Conservation (phyloP, 1,140 invertebrate genomes). For the Lucilia sericata region DNA sequence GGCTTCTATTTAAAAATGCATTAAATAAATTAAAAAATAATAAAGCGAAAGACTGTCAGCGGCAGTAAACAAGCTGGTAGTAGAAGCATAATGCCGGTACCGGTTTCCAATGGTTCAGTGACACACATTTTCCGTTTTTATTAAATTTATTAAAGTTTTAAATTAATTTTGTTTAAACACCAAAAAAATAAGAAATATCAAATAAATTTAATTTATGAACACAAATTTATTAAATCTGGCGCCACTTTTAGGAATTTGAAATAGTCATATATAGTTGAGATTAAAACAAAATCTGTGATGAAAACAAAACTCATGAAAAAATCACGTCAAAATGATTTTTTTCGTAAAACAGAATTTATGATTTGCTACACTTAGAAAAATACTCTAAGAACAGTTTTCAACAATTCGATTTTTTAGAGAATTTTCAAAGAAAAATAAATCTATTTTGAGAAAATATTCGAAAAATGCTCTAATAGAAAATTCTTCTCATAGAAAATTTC, state of each 20-base stretch:
- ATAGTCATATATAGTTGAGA: not conserved
- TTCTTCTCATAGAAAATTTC: too few species aligned
- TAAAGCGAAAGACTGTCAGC: not conserved
- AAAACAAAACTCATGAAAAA: slow-evolving; percentile 7
- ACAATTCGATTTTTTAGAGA: too few species aligned
- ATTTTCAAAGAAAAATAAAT: too few species aligned
- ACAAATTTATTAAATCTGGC: slow-evolving; percentile 10
- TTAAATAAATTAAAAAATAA: slow-evolving; percentile 30
- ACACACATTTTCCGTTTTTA: slow-evolving; percentile 26
- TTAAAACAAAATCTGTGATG: not conserved
- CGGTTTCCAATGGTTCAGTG: slow-evolving; percentile 34
- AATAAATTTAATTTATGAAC: not conserved
- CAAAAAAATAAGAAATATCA: not conserved
- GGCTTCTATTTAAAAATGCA: slow-evolving; percentile 32
- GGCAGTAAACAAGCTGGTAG: too few species aligned
- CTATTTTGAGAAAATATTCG: too few species aligned
- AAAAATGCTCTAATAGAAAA: too few species aligned
- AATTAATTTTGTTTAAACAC: slow-evolving; percentile 1
- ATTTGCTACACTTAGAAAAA: not conserved
- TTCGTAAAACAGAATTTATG: not conserved
- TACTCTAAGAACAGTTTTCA: too few species aligned
- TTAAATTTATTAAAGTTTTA: not conserved
- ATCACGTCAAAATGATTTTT: not conserved
- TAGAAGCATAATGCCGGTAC: slow-evolving; percentile 5
- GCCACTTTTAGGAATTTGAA: not conserved